These are phyloP conservation scores for Miichthys miiuy DNA, from an alignment of 2,797 vertebrate genomes.

Conservation along the genomic window DNA sequence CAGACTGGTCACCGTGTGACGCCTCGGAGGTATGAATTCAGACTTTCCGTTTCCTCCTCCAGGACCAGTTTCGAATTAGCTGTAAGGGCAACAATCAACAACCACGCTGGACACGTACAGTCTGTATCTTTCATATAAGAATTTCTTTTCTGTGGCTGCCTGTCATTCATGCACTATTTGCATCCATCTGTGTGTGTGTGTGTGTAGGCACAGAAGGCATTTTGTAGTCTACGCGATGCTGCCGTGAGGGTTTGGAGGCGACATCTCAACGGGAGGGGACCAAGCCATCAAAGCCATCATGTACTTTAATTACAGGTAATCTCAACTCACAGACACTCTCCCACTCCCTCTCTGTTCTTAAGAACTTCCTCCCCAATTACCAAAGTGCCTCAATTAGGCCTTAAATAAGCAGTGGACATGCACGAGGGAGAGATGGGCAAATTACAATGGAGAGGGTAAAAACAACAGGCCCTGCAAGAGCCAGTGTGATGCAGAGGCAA, in stretches of 20 bases:
- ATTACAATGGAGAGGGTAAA: conserved; percentile 83
- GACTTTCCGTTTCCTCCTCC: conserved; percentile 31
- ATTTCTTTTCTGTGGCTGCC: not conserved
- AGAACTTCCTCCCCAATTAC: conserved; percentile 86
- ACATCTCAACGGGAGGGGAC: conserved; percentile 81
- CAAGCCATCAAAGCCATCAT: conserved; percentile 86
- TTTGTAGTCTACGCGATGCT: conserved; percentile 65
- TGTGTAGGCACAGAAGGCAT: conserved; percentile 56
- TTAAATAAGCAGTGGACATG: conserved; percentile 80
- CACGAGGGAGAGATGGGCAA: conserved; percentile 75
- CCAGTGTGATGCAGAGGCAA: conserved; percentile 77
- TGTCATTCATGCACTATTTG: conserved; percentile 21
- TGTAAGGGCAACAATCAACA: conserved; percentile 40
- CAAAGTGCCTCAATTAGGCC: conserved; percentile 87
- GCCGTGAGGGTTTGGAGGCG: conserved; percentile 70
- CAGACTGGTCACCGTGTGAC: conserved; percentile 25
- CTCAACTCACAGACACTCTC: conserved; percentile 72
- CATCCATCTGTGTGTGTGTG: conserved; percentile 13
- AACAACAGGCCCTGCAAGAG: conserved; percentile 81
- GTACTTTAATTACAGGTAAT: conserved; percentile 90
- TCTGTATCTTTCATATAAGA: conserved; percentile 8
- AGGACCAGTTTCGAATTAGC: conserved; percentile 57
- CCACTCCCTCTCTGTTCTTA: conserved; percentile 77
- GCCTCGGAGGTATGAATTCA: conserved; percentile 30
- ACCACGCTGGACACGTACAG: conserved; percentile 41